Percentiles rank a stretch among this genome's conserved stretches.
phyloP scores from a whole-genome alignment of 2,113 vertebrate species.

The Neodon shergylaensis region DNA sequence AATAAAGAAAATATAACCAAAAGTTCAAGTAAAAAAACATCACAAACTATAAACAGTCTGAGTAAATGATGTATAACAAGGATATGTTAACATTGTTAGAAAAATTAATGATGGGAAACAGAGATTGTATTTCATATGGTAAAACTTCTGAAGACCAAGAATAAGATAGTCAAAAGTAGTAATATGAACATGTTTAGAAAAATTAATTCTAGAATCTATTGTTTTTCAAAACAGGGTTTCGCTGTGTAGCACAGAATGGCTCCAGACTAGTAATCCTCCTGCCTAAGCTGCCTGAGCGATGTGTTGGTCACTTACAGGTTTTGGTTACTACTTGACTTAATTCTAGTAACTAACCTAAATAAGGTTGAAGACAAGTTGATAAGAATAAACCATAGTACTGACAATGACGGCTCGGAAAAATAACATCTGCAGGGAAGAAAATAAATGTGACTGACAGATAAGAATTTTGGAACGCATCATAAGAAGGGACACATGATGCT shows the following conservation, averaged over 20 bases:
- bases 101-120: neutral
- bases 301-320: no score
- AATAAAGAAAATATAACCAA: neutral
- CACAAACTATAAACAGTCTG: neutral
- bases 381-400: neutral
- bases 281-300: neutral
- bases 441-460: neutral
- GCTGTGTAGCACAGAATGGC: neutral
- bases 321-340: neutral
- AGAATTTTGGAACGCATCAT: neutral
- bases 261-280: neutral
- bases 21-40: neutral
- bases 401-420: neutral
- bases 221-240: neutral
- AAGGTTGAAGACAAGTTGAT: neutral
- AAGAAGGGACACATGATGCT: neutral
- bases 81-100: constrained; percentile 12
- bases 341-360: neutral
- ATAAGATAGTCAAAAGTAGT: neutral
- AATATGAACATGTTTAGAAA: neutral
- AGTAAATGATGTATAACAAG: neutral
- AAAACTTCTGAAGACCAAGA: neutral
- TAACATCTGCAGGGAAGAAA: neutral
- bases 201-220: neutral
- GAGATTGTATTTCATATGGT: neutral